Evolutionary conservation across 2,113 vertebrate species (phyloP).

Genomic region (Ceratotherium simum): DNA sequence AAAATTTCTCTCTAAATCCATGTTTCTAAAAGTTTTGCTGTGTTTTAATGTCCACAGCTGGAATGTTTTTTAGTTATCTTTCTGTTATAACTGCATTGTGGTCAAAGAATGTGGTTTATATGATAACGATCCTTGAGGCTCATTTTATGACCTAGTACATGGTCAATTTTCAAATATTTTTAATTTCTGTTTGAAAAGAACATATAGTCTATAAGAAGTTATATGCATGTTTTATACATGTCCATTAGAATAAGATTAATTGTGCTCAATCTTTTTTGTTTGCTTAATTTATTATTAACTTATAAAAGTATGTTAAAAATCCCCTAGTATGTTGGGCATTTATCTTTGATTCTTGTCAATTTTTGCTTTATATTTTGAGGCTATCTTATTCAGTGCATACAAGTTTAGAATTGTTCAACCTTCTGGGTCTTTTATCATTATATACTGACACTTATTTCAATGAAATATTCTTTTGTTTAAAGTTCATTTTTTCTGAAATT

Average conservation of each 20-base stretch:
- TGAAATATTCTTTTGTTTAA: background rate
- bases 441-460: background rate
- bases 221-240: background rate
- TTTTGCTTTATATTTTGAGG: background rate
- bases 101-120: background rate
- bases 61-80: background rate
- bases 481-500: background rate
- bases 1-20: background rate
- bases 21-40: background rate
- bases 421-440: slow-evolving; percentile 5
- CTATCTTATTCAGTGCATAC: background rate
- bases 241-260: background rate
- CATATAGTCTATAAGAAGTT: background rate
- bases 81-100: background rate
- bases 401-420: background rate
- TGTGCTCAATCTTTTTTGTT: background rate
- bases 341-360: background rate
- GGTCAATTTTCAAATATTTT: background rate
- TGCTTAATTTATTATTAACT: background rate
- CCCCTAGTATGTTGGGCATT: background rate
- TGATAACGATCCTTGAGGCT: background rate
- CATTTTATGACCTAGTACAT: background rate
- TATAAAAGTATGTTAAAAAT: slow-evolving; percentile 5
- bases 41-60: background rate
- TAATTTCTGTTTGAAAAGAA: background rate